Conservation (phyloP, 2,888 invertebrate genomes). For the Macropis europaea region DNA sequence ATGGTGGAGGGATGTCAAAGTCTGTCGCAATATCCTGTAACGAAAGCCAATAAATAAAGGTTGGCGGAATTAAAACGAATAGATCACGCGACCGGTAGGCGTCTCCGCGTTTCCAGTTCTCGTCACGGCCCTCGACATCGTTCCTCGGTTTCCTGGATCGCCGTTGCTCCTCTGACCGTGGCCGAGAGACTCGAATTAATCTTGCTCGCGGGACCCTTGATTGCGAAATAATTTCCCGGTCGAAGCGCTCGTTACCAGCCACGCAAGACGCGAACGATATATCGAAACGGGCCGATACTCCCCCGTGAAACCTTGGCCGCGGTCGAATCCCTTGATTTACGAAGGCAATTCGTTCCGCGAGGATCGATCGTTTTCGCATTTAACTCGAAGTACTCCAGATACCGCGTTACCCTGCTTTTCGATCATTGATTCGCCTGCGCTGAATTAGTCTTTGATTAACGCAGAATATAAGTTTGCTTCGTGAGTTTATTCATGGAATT, state of each 20-base stretch:
- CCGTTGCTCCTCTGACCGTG: constrained; percentile 6
- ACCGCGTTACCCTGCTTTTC: no score
- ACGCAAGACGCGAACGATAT: constrained; percentile 18
- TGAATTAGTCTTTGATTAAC: no score
- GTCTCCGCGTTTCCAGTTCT: constrained; percentile 60
- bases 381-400: no score
- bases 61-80: constrained; percentile 75
- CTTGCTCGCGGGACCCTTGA: constrained; percentile 46
- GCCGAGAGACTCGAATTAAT: constrained; percentile 52
- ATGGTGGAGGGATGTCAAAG: constrained; percentile 65
- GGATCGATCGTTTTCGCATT: constrained; percentile 26
- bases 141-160: background rate
- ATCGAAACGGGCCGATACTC: constrained; percentile 14
- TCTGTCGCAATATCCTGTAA: constrained; percentile 74
- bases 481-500: no score
- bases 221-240: constrained; percentile 59
- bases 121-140: constrained; percentile 37
- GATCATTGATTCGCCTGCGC: no score
- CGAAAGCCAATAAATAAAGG: constrained; percentile 76
- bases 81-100: constrained; percentile 68
- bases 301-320: constrained; percentile 5
- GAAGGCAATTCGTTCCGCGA: constrained; percentile 24
- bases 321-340: constrained; percentile 40
- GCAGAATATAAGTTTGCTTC: no score
- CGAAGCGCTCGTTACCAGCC: constrained; percentile 36